Conservation (phyloP, 2,113 vertebrate genomes). For the Neomonachus schauinslandi region DNA sequence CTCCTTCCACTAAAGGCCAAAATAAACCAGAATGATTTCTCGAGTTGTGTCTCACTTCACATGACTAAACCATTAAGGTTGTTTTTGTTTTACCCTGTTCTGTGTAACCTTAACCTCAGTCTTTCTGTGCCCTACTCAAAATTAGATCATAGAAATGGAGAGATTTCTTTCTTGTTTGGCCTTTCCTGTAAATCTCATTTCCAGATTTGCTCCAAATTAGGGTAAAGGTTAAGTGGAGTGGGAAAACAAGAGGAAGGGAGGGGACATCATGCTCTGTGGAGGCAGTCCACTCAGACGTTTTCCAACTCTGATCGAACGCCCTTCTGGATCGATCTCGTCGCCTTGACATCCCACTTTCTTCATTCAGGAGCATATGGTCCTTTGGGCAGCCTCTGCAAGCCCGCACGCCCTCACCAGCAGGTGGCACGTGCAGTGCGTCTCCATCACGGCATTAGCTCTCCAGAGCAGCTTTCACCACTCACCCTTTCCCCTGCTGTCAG, state of each 20-base stretch:
- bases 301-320: not conserved
- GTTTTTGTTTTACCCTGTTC: not conserved
- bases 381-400: not conserved
- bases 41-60: not conserved
- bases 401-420: not conserved
- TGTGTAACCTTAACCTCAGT: not conserved
- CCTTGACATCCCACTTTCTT: not conserved
- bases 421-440: accelerated
- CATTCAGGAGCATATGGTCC: accelerated
- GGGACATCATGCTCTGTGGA: not conserved
- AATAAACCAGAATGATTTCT: not conserved
- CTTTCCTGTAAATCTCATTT: constrained; percentile 70
- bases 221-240: constrained; percentile 66
- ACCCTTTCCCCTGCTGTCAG: not conserved
- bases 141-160: constrained; percentile 47
- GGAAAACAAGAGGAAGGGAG: not conserved
- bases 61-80: not conserved
- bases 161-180: constrained; percentile 20
- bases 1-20: not conserved
- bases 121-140: constrained; percentile 5
- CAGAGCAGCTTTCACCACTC: not conserved
- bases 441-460: no score
- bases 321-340: not conserved
- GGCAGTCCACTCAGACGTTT: not conserved
- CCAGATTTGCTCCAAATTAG: constrained; percentile 56